phyloP scores from a whole-genome alignment of 1,140 invertebrate genomes.

The Calliphora vicina region DNA sequence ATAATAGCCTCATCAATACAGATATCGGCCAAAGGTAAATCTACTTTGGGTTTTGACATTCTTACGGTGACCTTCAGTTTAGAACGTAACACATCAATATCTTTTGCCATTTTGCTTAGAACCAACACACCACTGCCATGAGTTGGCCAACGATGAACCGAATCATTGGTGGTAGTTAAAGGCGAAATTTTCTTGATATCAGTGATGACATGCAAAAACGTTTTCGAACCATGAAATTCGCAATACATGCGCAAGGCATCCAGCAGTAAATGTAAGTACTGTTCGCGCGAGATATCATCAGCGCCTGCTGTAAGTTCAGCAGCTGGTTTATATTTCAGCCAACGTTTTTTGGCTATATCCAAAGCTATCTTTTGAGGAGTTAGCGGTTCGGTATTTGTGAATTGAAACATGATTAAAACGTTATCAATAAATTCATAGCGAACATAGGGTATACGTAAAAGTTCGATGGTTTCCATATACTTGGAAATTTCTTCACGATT shows the following conservation, averaged over 20 bases:
- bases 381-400: slow-evolving; percentile 18
- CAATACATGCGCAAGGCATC: slow-evolving; percentile 37
- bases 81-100: slow-evolving; percentile 21
- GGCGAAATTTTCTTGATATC: slow-evolving; percentile 11
- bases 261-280: slow-evolving; percentile 36
- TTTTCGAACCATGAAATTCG: slow-evolving; percentile 37
- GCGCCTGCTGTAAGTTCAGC: slow-evolving; percentile 14
- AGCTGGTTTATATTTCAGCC: slow-evolving; percentile 37
- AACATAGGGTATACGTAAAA: slow-evolving; percentile 38
- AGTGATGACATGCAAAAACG: slow-evolving; percentile 22
- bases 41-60: slow-evolving; percentile 33
- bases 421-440: slow-evolving; percentile 41
- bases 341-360: slow-evolving; percentile 38
- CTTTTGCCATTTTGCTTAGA: slow-evolving; percentile 30
- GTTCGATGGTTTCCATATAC: slow-evolving; percentile 34
- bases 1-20: slow-evolving; percentile 38
- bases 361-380: slow-evolving; percentile 37
- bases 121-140: slow-evolving; percentile 6
- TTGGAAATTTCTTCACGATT: slow-evolving; percentile 29
- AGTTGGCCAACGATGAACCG: slow-evolving; percentile 13
- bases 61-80: slow-evolving; percentile 19
- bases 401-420: slow-evolving; percentile 38
- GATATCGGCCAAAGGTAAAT: slow-evolving; percentile 38
- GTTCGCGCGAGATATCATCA: slow-evolving; percentile 35
- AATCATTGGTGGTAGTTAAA: slow-evolving; percentile 32